Evolutionary conservation across 2,113 vertebrate genomes (phyloP).

Genomic region (Hassar affinis): DNA sequence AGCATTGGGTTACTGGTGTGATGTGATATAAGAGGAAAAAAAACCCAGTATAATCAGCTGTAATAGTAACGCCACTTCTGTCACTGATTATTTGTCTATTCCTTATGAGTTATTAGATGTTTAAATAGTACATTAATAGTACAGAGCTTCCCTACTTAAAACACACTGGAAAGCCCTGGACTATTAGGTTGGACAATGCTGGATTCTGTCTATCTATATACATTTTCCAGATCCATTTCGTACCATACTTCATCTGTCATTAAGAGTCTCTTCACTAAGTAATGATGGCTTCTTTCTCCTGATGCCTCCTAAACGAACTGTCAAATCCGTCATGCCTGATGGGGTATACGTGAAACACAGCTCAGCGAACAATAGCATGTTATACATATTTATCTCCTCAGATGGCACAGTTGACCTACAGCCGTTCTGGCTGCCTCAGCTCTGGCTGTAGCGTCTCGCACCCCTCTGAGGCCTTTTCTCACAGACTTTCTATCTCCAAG

Average conservation of each 20-base stretch:
- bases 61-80: not conserved
- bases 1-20: not conserved
- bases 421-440: constrained; percentile 20
- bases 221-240: not conserved
- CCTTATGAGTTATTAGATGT: too few relatives aligned
- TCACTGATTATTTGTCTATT: not conserved
- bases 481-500: constrained; percentile 45
- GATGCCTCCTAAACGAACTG: constrained; percentile 35
- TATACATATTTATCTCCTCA: constrained; percentile 38
- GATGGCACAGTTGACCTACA: constrained; percentile 36
- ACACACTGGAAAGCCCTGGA: not conserved
- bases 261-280: constrained; percentile 17
- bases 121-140: too few relatives aligned
- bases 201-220: not conserved
- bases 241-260: constrained; percentile 29
- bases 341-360: constrained; percentile 19
- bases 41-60: not conserved
- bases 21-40: not conserved
- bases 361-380: constrained; percentile 31
- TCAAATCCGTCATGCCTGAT: constrained; percentile 45
- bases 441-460: constrained; percentile 35
- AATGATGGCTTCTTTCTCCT: constrained; percentile 24
- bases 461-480: constrained; percentile 46
- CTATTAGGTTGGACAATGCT: not conserved
- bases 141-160: not conserved